A percentile compares a stretch with the other conserved stretches of the same genome.
Conservation (phyloP, 2,888 invertebrate genomes). For the Neelides folsomi region DNA sequence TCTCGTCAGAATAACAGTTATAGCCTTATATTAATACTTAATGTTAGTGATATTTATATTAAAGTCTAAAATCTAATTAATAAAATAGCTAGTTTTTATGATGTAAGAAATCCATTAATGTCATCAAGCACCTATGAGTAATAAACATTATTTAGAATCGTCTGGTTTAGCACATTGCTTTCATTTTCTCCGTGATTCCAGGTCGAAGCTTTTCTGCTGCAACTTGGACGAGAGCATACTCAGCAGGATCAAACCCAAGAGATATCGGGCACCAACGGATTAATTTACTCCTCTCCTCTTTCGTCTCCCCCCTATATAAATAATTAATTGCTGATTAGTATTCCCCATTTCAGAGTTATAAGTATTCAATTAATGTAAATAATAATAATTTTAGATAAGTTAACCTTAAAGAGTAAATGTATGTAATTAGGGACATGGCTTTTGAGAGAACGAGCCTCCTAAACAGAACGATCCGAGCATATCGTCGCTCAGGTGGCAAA, state of each 20-base stretch:
- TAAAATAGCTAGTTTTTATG: too few species aligned
- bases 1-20: too few species aligned
- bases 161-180: too few species aligned
- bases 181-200: constrained; percentile 10
- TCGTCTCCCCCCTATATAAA: constrained; percentile 15
- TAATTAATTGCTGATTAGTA: background rate
- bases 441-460: constrained; percentile 24
- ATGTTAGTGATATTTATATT: too few species aligned
- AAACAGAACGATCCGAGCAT: constrained; percentile 25
- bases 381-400: constrained; percentile 3
- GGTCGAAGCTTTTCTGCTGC: constrained; percentile 32
- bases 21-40: too few species aligned
- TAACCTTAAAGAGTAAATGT: constrained; percentile 28
- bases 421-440: constrained; percentile 26
- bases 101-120: too few species aligned
- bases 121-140: too few species aligned
- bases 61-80: too few species aligned
- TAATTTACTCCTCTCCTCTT: constrained; percentile 19
- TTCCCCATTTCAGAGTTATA: background rate
- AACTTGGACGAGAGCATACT: constrained; percentile 29
- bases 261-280: constrained; percentile 20
- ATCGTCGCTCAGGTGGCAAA: constrained; percentile 22
- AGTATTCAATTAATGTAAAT: background rate
- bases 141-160: too few species aligned
- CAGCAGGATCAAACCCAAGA: constrained; percentile 22